phyloP scores from a whole-genome alignment of 2,113 vertebrate genomes.

The Ceyx cyanopectus region DNA sequence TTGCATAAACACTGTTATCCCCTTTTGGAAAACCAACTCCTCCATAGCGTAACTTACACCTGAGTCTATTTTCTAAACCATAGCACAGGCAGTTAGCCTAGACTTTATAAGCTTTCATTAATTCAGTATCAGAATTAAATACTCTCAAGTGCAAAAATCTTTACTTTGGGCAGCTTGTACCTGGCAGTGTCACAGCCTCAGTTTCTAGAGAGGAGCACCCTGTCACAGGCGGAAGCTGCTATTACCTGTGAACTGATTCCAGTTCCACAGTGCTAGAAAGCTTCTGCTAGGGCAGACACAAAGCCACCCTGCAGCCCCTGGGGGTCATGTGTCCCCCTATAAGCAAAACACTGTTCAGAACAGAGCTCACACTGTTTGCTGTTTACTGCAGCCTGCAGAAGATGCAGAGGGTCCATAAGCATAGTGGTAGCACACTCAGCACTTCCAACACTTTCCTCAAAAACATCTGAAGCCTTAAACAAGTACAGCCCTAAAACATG shows the following conservation, averaged over 20 bases:
- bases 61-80: background rate
- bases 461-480: background rate
- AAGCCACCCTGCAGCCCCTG: background rate
- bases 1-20: background rate
- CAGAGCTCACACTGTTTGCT: background rate
- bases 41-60: background rate
- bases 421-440: background rate
- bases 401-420: background rate
- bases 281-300: background rate
- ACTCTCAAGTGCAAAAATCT: background rate
- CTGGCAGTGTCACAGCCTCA: background rate
- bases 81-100: fast-evolving
- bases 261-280: background rate
- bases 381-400: background rate
- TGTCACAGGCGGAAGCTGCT: background rate
- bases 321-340: background rate
- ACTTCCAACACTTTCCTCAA: background rate
- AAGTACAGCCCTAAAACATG: background rate
- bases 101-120: background rate
- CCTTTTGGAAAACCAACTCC: background rate
- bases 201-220: background rate
- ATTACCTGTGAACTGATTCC: background rate
- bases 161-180: fast-evolving
- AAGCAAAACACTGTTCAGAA: background rate
- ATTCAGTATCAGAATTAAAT: background rate